phyloP scores from a whole-genome alignment of 1,140 invertebrate genomes.

The Schlechtendalia chinensis region DNA sequence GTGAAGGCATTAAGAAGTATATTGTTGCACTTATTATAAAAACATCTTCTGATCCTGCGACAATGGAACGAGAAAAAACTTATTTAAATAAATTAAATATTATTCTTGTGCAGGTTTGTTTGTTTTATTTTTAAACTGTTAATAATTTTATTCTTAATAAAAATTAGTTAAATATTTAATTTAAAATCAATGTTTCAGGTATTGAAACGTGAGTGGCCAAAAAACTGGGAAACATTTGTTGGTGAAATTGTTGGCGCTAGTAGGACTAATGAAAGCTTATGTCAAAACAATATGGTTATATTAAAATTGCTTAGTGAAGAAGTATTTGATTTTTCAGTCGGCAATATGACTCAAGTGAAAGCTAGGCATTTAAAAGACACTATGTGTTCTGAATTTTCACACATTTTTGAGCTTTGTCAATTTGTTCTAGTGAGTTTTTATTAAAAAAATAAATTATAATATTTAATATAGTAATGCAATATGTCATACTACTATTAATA shows the following conservation, averaged over 20 bases:
- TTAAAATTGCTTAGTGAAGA: constrained; percentile 97
- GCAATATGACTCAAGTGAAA: constrained; percentile 97
- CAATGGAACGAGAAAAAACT: constrained; percentile 89
- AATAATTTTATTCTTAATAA: background rate
- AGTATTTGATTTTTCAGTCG: constrained; percentile 96
- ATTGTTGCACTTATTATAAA: constrained; percentile 98
- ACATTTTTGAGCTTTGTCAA: constrained; percentile 96
- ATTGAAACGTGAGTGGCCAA: constrained; percentile 98
- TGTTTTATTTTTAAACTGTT: background rate
- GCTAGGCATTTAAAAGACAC: constrained; percentile 98
- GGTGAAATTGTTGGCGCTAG: constrained; percentile 97
- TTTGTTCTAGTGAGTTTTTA: constrained; percentile 77
- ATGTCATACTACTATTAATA: too few relatives aligned
- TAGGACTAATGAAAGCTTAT: constrained; percentile 97
- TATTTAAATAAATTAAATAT: constrained; percentile 99
- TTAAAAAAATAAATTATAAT: background rate
- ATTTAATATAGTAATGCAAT: too few relatives aligned
- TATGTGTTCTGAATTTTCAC: constrained; percentile 99
- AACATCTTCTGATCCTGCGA: constrained; percentile 87
- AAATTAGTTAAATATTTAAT: too few relatives aligned
- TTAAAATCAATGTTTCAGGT: constrained; percentile 67
- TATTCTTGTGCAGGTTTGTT: constrained; percentile 86
- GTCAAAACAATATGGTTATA: constrained; percentile 99
- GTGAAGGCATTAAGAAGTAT: constrained; percentile 99
- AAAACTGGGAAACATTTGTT: constrained; percentile 99